Conservation (phyloP, 1,140 invertebrate genomes). For the Ditylenchus dipsaci region DNA sequence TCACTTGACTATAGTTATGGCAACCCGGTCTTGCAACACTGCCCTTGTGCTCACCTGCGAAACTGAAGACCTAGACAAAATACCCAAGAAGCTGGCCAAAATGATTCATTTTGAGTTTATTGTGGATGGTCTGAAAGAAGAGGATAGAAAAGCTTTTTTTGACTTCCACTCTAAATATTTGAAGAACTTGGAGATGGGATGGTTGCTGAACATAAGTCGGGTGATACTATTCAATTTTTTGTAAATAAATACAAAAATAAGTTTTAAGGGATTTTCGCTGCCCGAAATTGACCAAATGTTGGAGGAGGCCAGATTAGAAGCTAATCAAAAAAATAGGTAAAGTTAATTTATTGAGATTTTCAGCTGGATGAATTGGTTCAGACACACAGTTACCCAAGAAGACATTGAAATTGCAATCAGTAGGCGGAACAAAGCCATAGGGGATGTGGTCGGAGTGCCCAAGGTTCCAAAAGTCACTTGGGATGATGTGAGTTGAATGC, state of each 20-base stretch:
- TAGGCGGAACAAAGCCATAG: slow-evolving; percentile 23
- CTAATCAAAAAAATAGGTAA: slow-evolving; percentile 7
- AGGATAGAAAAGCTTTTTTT: slow-evolving; percentile 18
- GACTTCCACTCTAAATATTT: slow-evolving; percentile 10
- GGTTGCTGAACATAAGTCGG: slow-evolving; percentile 17
- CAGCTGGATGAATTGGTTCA: neutral
- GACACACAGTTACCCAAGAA: neutral
- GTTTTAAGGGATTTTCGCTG: slow-evolving; percentile 38
- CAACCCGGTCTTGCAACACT: no score
- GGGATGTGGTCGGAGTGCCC: slow-evolving; percentile 19
- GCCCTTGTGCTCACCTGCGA: neutral
- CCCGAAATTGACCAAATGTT: slow-evolving; percentile 33
- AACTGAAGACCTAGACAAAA: neutral
- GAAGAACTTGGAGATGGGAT: neutral
- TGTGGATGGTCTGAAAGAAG: slow-evolving; percentile 23
- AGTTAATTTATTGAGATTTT: neutral
- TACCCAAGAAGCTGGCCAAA: slow-evolving; percentile 32
- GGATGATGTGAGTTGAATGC: slow-evolving; percentile 62
- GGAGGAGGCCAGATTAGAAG: slow-evolving; percentile 22
- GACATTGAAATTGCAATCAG: slow-evolving; percentile 38
- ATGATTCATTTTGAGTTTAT: slow-evolving; percentile 38
- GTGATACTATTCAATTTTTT: neutral
- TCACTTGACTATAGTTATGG: no score
- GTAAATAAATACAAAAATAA: slow-evolving; percentile 14
- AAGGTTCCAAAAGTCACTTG: slow-evolving; percentile 52